Conservation (phyloP, 2,797 vertebrate genomes). For the Macrochelys suwanniensis region DNA sequence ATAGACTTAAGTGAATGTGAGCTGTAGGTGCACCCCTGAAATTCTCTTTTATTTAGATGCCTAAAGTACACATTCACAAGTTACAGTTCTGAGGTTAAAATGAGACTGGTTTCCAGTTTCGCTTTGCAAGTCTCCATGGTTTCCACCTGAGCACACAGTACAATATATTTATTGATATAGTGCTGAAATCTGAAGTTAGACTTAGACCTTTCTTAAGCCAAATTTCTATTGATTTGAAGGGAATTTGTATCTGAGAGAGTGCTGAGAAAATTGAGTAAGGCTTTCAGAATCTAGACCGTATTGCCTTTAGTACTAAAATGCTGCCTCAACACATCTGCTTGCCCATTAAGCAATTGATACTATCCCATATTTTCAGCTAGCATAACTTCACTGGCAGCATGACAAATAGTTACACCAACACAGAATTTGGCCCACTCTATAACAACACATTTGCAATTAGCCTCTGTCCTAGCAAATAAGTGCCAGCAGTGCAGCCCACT, state of each 20-base stretch:
- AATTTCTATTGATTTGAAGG: background rate
- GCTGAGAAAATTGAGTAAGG: accelerated
- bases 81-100: background rate
- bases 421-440: background rate
- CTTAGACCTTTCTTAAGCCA: background rate
- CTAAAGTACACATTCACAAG: background rate
- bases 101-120: background rate
- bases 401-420: background rate
- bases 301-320: background rate
- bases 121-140: accelerated
- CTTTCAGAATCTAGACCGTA: background rate
- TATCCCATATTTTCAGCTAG: background rate
- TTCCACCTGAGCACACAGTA: background rate
- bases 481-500: background rate
- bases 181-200: background rate
- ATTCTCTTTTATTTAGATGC: background rate
- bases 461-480: background rate
- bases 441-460: background rate
- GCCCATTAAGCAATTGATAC: background rate
- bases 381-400: background rate
- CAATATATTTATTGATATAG: too few species aligned
- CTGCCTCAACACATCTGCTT: background rate
- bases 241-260: background rate
- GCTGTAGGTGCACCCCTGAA: background rate
- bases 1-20: background rate